Evolutionary conservation across 2,113 vertebrate genomes (phyloP).

Genomic region (Tragelaphus imberbis): DNA sequence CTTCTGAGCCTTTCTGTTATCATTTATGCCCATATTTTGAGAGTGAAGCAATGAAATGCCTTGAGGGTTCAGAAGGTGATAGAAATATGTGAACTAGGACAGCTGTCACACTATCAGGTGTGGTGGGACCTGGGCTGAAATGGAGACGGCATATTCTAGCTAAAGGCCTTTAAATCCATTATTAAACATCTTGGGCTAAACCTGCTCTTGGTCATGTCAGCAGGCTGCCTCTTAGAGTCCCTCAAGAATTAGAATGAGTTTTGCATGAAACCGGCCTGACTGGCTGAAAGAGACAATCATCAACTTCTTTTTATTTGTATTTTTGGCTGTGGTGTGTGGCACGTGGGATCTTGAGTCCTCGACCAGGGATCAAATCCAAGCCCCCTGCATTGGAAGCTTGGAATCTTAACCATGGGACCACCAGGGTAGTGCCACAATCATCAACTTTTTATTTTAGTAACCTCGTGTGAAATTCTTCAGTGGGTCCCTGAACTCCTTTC

Average conservation of each 20-base stretch:
- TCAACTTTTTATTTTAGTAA: not conserved
- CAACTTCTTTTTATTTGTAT: not conserved
- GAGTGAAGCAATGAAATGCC: not conserved
- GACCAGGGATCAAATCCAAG: not conserved
- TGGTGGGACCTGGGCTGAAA: not conserved
- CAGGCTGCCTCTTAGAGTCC: not conserved
- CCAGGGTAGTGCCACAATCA: not conserved
- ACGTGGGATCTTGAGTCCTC: not conserved
- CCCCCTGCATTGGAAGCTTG: not conserved
- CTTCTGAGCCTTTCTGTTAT: not conserved
- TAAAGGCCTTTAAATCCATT: not conserved
- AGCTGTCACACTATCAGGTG: not conserved
- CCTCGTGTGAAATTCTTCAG: not conserved
- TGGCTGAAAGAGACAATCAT: not conserved
- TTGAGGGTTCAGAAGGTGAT: not conserved
- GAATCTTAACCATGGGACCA: not conserved
- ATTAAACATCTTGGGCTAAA: not conserved
- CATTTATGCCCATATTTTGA: not conserved
- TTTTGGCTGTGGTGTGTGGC: not conserved
- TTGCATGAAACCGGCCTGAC: not conserved
- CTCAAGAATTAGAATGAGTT: not conserved
- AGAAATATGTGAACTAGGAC: not conserved
- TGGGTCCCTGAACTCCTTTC: not conserved
- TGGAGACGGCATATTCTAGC: not conserved
- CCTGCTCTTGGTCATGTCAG: not conserved